Conservation (phyloP, 2,113 vertebrate genomes). For the Phyllostomus hastatus region DNA sequence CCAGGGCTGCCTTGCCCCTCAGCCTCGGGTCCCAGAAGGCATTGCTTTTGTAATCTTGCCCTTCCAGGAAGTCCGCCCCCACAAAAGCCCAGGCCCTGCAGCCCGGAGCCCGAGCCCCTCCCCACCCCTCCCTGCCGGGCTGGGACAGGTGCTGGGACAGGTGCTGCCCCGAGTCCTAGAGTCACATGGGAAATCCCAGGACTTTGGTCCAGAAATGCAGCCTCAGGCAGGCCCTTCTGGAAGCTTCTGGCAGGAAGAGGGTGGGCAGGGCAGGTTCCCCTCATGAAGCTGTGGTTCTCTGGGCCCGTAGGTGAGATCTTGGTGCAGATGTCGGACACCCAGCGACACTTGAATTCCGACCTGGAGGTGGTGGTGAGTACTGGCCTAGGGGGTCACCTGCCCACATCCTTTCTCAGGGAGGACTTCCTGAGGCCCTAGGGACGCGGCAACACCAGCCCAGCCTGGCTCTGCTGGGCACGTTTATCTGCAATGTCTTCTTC, state of each 20-base stretch:
- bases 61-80: background rate
- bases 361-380: conserved; percentile 89
- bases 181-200: background rate
- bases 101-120: background rate
- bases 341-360: conserved; percentile 87
- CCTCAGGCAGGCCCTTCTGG: background rate
- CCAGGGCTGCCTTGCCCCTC: background rate
- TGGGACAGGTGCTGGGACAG: background rate
- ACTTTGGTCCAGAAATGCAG: background rate
- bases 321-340: conserved; percentile 90
- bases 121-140: background rate
- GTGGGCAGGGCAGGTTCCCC: accelerated
- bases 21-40: background rate
- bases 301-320: conserved; percentile 88
- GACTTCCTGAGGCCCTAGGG: background rate
- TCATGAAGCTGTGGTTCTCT: background rate
- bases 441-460: background rate
- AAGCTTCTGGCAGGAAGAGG: background rate
- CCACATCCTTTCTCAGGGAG: background rate
- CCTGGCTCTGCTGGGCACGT: background rate
- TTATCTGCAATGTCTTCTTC: too few relatives aligned
- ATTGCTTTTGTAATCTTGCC: background rate
- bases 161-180: background rate
- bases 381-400: background rate
- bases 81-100: background rate